Percentiles rank a stretch among this genome's conserved stretches.
Conservation (phyloP, 2,113 vertebrate genomes). For the Equus przewalskii region DNA sequence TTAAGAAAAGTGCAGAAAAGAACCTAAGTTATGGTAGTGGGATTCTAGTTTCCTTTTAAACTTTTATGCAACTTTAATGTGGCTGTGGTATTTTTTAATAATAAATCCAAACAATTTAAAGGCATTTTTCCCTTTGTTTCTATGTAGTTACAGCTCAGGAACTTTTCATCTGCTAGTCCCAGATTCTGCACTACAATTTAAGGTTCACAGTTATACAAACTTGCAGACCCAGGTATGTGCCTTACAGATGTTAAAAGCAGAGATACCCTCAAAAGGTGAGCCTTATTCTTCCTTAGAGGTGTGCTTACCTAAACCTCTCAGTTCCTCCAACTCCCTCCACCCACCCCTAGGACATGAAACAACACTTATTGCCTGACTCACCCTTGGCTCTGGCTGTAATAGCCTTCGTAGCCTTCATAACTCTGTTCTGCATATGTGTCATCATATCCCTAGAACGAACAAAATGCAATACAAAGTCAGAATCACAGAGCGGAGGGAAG, state of each 20-base stretch:
- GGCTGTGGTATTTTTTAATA: background rate
- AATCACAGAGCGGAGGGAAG: background rate
- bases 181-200: slow-evolving; percentile 45
- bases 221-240: background rate
- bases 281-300: background rate
- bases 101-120: slow-evolving; percentile 54
- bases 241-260: slow-evolving; percentile 23
- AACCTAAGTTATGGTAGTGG: background rate
- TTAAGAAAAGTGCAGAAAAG: slow-evolving; percentile 1
- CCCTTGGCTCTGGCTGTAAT: slow-evolving; percentile 96
- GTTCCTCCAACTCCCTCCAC: background rate
- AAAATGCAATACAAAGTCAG: slow-evolving; percentile 43
- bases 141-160: slow-evolving; percentile 32
- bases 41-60: slow-evolving; percentile 36
- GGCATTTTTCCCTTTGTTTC: slow-evolving; percentile 26
- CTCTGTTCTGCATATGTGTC: slow-evolving; percentile 94
- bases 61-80: slow-evolving; percentile 33
- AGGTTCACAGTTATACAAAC: slow-evolving; percentile 19
- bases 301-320: background rate
- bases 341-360: background rate
- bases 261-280: background rate
- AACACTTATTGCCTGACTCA: slow-evolving; percentile 87
- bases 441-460: slow-evolving; percentile 92
- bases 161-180: slow-evolving; percentile 38
- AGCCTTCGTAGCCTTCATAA: slow-evolving; percentile 96